Conservation (phyloP, 2,888 invertebrate species). For the Fragum sueziense region DNA sequence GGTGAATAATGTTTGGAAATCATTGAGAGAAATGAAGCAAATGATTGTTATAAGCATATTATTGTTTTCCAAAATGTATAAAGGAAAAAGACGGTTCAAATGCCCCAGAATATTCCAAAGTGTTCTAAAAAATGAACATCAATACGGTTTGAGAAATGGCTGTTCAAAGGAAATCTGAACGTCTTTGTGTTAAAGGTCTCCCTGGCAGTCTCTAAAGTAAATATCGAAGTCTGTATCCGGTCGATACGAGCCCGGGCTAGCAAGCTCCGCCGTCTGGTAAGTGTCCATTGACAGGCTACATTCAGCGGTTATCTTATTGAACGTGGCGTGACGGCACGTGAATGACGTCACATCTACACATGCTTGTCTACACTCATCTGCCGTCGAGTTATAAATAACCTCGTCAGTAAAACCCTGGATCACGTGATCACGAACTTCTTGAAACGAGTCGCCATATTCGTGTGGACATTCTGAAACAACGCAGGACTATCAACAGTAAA, state of each 20-base stretch:
- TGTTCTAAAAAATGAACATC: no score
- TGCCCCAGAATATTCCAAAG: no score
- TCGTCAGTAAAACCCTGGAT: not conserved
- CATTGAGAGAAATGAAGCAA: no score
- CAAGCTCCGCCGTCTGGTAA: not conserved
- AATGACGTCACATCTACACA: constrained; percentile 9
- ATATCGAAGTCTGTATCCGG: not conserved
- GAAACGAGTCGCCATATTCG: constrained; percentile 5
- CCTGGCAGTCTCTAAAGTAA: not conserved
- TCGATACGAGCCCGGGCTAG: not conserved
- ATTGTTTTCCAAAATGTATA: no score
- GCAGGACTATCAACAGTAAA: not conserved
- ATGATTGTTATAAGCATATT: no score
- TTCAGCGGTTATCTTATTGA: not conserved
- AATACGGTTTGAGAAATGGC: no score
- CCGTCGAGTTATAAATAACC: not conserved
- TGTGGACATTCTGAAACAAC: not conserved
- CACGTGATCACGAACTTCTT: not conserved
- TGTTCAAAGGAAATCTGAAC: no score
- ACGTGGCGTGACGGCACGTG: not conserved
- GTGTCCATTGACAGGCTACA: not conserved
- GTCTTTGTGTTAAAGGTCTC: no score
- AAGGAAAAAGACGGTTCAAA: no score
- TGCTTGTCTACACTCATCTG: not conserved
- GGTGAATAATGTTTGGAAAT: no score